Evolutionary conservation across 2,888 invertebrate species (phyloP).

Genomic region (Macrosiphum euphorbiae): DNA sequence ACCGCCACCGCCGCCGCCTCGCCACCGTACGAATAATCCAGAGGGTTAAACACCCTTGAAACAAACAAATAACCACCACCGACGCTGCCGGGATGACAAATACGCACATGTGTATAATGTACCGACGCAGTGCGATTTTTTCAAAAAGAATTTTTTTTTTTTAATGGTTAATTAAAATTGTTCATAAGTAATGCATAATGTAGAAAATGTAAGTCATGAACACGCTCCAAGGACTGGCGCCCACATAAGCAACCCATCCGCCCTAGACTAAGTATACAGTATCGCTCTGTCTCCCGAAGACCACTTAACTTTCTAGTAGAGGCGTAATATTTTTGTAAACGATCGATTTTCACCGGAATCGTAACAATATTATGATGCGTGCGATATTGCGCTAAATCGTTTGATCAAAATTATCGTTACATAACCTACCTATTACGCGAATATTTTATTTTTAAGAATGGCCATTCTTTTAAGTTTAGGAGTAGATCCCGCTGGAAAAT

Average conservation of each 20-base stretch:
- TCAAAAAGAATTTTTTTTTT: not conserved
- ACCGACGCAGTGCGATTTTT: not conserved
- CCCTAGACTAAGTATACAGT: not conserved
- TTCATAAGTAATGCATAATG: not conserved
- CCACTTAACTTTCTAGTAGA: not conserved
- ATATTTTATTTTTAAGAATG: not conserved
- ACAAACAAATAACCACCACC: constrained; percentile 56
- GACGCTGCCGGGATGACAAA: constrained; percentile 51
- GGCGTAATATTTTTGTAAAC: not conserved
- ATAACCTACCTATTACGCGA: not conserved
- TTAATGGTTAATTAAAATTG: not conserved
- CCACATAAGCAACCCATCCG: not conserved
- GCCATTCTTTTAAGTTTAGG: not conserved
- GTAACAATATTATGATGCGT: not conserved
- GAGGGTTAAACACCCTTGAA: constrained; percentile 65
- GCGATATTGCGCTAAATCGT: not conserved
- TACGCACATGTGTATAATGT: not conserved
- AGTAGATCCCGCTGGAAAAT: not conserved
- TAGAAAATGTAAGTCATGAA: not conserved
- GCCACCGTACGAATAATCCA: constrained; percentile 64
- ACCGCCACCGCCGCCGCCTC: constrained; percentile 40
- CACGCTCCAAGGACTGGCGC: not conserved
- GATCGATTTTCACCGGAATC: not conserved
- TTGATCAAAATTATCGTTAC: not conserved
- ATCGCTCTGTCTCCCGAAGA: not conserved